phyloP scores from a whole-genome alignment of 2,113 vertebrate genomes.

The Puffinus mauretanicus region DNA sequence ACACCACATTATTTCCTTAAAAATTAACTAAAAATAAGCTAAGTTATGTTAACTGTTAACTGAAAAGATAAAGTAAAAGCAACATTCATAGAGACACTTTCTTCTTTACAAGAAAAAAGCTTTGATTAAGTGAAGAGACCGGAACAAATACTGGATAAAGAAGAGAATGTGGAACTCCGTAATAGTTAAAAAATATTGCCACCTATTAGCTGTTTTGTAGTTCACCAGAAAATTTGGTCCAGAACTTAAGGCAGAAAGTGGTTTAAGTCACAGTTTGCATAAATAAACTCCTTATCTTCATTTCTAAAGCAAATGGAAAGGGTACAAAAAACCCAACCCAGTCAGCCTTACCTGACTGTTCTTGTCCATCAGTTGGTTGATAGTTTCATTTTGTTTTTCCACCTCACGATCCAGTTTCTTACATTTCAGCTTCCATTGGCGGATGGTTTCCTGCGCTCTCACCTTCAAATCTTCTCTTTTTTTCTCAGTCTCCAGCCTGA shows the following conservation, averaged over 20 bases:
- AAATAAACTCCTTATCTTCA: not conserved
- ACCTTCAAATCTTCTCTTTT: constrained; percentile 84
- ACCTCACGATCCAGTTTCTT: constrained; percentile 81
- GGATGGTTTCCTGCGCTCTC: constrained; percentile 86
- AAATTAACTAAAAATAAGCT: not conserved
- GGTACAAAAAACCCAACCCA: not conserved
- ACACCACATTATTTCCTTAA: not conserved
- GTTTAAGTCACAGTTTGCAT: not conserved
- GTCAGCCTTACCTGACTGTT: constrained; percentile 74
- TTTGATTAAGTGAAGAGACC: not conserved
- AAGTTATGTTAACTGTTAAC: not conserved
- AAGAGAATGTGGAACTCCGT: not conserved
- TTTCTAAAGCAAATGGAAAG: not conserved
- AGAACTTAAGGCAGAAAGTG: not conserved
- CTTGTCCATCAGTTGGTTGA: constrained; percentile 71
- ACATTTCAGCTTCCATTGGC: constrained; percentile 88
- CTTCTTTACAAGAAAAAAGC: not conserved
- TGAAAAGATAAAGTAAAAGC: not conserved
- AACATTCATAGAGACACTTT: not conserved
- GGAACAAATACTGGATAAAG: not conserved
- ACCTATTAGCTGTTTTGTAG: not conserved
- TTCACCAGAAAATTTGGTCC: not conserved
- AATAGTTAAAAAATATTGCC: not conserved
- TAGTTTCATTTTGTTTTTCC: constrained; percentile 76
- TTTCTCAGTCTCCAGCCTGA: constrained; percentile 78